Conservation (phyloP, 2,797 vertebrate species). For the Ceryle rudis region DNA sequence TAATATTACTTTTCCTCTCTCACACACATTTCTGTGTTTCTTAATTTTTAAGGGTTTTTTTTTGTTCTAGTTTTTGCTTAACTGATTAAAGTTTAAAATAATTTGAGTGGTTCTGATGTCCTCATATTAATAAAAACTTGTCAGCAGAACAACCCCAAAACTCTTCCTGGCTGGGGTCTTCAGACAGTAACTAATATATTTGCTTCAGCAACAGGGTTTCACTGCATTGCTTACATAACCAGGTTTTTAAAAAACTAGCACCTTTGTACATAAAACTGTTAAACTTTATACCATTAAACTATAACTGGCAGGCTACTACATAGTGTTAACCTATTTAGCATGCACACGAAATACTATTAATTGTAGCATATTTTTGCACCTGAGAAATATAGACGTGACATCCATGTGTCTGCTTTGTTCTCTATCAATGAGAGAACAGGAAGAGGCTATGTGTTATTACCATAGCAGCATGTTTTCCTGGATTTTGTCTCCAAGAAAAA, state of each 20-base stretch:
- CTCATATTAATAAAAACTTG: not conserved
- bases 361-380: not conserved
- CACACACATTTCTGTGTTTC: rapidly evolving
- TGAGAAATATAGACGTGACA: not conserved
- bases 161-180: not conserved
- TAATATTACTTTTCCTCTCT: not conserved
- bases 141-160: not conserved
- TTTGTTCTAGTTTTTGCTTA: not conserved
- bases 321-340: not conserved
- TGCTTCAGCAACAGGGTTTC: not conserved
- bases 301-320: not conserved
- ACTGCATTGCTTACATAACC: not conserved
- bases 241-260: not conserved
- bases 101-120: not conserved
- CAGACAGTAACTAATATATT: not conserved
- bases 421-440: not conserved
- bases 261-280: not conserved
- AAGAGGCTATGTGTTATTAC: not conserved
- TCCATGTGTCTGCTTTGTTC: not conserved
- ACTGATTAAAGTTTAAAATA: not conserved
- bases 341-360: not conserved
- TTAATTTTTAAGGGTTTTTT: not conserved
- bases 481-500: not conserved
- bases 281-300: not conserved
- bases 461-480: not conserved